A percentile compares a stretch with the other conserved stretches of the same genome.
Conservation (phyloP, 1,140 invertebrate species). For the Meloidogyne floridensis region DNA sequence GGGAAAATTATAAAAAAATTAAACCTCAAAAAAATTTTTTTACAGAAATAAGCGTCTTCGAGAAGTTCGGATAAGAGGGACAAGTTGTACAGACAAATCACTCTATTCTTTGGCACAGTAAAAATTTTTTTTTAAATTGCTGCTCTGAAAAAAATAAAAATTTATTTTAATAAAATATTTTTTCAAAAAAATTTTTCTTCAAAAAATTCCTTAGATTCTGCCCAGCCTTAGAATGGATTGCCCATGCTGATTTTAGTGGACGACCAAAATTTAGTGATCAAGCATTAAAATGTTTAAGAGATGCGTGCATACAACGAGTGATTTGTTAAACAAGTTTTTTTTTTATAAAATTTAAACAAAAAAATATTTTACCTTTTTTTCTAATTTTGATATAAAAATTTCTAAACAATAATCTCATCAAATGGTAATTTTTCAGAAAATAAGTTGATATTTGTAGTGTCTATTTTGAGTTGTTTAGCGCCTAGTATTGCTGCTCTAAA, state of each 20-base stretch:
- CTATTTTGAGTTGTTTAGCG: background rate
- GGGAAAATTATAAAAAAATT: constrained; percentile 5
- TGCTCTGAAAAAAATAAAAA: no score
- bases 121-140: background rate
- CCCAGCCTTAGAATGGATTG: constrained; percentile 62
- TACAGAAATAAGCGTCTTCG: constrained; percentile 52
- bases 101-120: constrained; percentile 59
- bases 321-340: constrained; percentile 54
- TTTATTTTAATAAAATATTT: background rate
- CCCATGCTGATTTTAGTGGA: constrained; percentile 62
- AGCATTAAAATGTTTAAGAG: constrained; percentile 57
- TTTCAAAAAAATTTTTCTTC: background rate
- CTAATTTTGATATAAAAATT: no score
- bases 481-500: background rate
- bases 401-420: background rate
- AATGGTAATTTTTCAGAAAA: background rate
- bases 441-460: background rate
- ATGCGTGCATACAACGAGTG: constrained; percentile 62
- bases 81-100: constrained; percentile 62
- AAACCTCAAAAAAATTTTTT: background rate
- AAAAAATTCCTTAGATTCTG: constrained; percentile 41
- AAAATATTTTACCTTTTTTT: background rate
- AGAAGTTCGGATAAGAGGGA: constrained; percentile 61
- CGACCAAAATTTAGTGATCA: constrained; percentile 60
- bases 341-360: background rate